A percentile compares a stretch with the other conserved stretches of the same genome.
Evolutionary conservation across 2,113 vertebrate species (phyloP).

Genomic region (Scomber scombrus): DNA sequence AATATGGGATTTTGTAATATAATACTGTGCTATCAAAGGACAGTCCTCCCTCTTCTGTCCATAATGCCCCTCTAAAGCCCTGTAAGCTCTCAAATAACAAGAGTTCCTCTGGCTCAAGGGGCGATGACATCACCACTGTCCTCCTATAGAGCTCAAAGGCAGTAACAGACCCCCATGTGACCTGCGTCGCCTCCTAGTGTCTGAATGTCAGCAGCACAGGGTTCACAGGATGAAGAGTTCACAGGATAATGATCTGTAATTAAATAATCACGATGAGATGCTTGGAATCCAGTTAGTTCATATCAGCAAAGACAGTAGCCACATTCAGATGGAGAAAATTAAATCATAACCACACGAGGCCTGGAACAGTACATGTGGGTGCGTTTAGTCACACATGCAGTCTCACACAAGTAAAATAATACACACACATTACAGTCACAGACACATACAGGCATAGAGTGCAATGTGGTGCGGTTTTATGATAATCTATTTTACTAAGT

Average conservation of each 20-base stretch:
- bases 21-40: neutral
- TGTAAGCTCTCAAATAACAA: slow-evolving; percentile 25
- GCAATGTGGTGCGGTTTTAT: neutral
- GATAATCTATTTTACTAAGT: neutral
- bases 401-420: neutral
- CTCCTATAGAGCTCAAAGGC: neutral
- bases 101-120: neutral
- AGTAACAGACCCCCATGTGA: neutral
- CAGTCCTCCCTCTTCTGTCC: neutral
- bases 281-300: slow-evolving; percentile 43
- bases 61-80: neutral
- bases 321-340: slow-evolving; percentile 49
- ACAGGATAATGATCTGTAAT: slow-evolving; percentile 43
- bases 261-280: slow-evolving; percentile 44
- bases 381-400: neutral
- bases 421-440: neutral
- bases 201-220: slow-evolving; percentile 26
- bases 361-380: slow-evolving; percentile 13
- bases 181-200: slow-evolving; percentile 40
- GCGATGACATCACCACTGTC: slow-evolving; percentile 12
- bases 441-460: neutral
- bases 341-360: slow-evolving; percentile 31
- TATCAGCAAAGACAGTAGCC: slow-evolving; percentile 48
- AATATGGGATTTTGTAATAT: neutral
- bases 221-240: slow-evolving; percentile 19